Conservation (phyloP, 2,113 vertebrate species). For the Toxotes chatareus region DNA sequence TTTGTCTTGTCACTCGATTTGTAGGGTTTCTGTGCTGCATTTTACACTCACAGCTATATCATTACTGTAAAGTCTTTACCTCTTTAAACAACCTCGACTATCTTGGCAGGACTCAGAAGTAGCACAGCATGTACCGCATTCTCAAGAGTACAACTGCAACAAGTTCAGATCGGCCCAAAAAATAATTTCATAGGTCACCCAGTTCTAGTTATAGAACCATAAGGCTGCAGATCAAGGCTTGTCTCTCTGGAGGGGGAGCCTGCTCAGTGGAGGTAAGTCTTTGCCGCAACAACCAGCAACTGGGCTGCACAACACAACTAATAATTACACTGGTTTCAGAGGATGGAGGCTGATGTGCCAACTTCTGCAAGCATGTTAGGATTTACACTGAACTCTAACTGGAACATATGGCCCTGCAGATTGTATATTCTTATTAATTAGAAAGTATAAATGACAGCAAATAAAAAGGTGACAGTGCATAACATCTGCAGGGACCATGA, state of each 20-base stretch:
- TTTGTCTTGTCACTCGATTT: background rate
- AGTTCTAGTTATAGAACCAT: conserved; percentile 74
- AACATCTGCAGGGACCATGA: background rate
- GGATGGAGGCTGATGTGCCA: background rate
- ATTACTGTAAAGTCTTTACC: background rate
- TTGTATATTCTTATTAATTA: background rate
- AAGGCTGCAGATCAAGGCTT: conserved; percentile 50
- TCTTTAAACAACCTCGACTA: conserved; percentile 25
- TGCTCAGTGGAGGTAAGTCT: conserved; percentile 6
- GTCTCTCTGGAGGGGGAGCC: conserved; percentile 44
- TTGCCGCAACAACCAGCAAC: conserved; percentile 25
- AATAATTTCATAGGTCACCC: conserved; percentile 78
- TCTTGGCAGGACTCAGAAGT: conserved; percentile 59
- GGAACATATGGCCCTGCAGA: background rate
- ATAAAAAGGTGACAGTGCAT: background rate
- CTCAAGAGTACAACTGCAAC: conserved; percentile 62
- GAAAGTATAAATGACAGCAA: background rate
- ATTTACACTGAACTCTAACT: background rate
- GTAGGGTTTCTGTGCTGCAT: background rate
- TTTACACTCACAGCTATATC: background rate
- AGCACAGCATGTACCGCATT: conserved; percentile 68
- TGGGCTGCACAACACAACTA: background rate
- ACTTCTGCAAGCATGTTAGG: background rate
- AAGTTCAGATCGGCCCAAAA: conserved; percentile 77
- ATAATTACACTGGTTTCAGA: conserved; percentile 11